These are phyloP conservation scores for Tragelaphus eurycerus DNA, from an alignment of 2,797 vertebrate genomes.

Conservation along the genomic window DNA sequence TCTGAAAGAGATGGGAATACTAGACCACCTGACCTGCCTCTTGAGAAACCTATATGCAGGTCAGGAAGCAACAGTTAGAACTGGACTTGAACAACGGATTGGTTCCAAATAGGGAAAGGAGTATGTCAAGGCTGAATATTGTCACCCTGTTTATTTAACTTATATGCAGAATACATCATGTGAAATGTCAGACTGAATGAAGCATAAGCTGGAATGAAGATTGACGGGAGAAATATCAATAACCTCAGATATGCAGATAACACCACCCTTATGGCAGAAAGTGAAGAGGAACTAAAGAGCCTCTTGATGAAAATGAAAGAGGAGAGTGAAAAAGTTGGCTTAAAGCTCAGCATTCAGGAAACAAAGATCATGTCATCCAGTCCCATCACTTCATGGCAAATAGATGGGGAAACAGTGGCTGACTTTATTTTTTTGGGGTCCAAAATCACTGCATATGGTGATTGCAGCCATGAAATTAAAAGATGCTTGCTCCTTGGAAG, in stretches of 20 bases:
- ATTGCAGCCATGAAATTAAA: not conserved
- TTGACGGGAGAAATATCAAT: not conserved
- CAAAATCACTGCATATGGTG: not conserved
- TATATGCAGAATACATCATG: not conserved
- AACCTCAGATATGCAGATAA: not conserved
- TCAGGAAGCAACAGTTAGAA: not conserved
- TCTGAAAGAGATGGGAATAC: not conserved
- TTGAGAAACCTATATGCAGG: not conserved
- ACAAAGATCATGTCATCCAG: not conserved
- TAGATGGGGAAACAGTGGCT: not conserved
- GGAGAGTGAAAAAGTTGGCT: not conserved
- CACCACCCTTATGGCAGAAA: not conserved
- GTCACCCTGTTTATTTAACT: not conserved
- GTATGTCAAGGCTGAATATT: not conserved
- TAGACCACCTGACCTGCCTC: not conserved
- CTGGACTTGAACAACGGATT: not conserved
- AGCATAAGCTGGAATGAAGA: not conserved
- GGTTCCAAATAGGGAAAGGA: not conserved
- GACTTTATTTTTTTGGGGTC: not conserved
- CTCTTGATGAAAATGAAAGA: not conserved
- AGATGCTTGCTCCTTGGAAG: not conserved
- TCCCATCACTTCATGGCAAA: not conserved
- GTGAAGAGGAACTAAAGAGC: not conserved
- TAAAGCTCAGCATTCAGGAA: not conserved
- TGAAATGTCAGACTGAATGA: not conserved